A percentile compares a stretch with the other conserved stretches of the same genome.
Evolutionary conservation across 2,113 vertebrate genomes (phyloP).

Genomic region (Archocentrus centrarchus): DNA sequence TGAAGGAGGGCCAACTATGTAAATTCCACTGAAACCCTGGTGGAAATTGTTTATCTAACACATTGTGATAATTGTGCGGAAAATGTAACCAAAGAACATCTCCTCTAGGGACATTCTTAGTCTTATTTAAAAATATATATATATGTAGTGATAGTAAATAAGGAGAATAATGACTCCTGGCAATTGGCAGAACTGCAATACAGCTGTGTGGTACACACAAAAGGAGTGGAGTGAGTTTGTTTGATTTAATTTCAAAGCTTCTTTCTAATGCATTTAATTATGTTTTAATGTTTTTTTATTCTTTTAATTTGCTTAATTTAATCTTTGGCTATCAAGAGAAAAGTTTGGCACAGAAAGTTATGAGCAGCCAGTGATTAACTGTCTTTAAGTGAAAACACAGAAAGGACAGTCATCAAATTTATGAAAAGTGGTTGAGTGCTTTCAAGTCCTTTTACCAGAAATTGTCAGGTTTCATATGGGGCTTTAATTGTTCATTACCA

Average conservation of each 20-base stretch:
- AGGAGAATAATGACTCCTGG: background rate
- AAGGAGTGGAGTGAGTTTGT: background rate
- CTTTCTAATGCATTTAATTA: background rate
- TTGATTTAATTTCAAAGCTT: background rate
- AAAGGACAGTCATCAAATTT: too few relatives aligned
- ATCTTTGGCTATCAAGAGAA: background rate
- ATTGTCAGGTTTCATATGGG: too few relatives aligned
- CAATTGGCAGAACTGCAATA: background rate
- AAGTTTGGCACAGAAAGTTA: background rate
- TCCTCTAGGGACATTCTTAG: background rate
- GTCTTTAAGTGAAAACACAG: background rate
- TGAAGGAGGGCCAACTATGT: background rate
- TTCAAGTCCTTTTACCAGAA: too few relatives aligned
- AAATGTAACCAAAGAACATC: background rate
- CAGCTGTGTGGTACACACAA: background rate
- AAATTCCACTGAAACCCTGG: background rate
- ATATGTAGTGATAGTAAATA: background rate
- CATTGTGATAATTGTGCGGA: background rate
- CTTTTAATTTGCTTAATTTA: background rate
- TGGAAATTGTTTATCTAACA: conserved; percentile 18
- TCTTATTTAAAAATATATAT: background rate
- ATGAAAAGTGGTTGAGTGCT: too few relatives aligned
- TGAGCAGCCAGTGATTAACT: background rate
- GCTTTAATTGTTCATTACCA: too few relatives aligned
- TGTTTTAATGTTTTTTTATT: background rate